Evolutionary conservation across 2,888 invertebrate genomes (phyloP).

Genomic region (Nemotelus pantherinus): DNA sequence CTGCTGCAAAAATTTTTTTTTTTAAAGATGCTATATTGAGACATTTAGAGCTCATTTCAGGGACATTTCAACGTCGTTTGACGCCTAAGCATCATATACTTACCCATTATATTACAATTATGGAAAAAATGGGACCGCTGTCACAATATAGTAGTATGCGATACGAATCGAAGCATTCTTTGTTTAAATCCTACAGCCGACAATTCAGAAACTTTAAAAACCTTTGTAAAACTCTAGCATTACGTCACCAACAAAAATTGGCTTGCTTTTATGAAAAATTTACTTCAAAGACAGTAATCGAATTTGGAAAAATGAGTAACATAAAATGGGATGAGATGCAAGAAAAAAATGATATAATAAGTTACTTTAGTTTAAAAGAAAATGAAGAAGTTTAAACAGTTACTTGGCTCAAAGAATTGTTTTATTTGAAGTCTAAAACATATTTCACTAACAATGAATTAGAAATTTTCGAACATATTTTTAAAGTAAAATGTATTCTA

Average conservation of each 20-base stretch:
- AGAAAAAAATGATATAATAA: slow-evolving; percentile 12
- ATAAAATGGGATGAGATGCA: slow-evolving; percentile 8
- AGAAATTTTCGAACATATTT: not conserved
- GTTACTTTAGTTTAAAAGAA: slow-evolving; percentile 7
- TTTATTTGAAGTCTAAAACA: not conserved
- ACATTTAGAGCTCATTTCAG: not conserved
- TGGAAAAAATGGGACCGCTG: not conserved
- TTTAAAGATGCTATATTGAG: not conserved
- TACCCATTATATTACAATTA: not conserved
- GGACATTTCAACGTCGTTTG: slow-evolving; percentile 4
- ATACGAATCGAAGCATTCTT: slow-evolving; percentile 7
- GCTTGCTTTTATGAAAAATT: not conserved
- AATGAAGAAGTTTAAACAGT: not conserved
- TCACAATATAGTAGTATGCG: slow-evolving; percentile 7
- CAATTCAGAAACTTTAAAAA: slow-evolving; percentile 4
- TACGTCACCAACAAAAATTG: not conserved
- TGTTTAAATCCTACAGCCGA: not conserved
- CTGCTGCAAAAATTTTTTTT: not conserved
- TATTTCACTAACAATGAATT: not conserved
- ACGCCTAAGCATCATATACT: not conserved
- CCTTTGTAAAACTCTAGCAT: slow-evolving; percentile 1
- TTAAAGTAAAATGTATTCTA: not conserved
- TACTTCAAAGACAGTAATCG: not conserved
- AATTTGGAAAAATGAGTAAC: not conserved
- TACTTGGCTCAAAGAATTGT: slow-evolving; percentile 7